phyloP scores from a whole-genome alignment of 2,113 vertebrate genomes.

The Nibea albiflora region DNA sequence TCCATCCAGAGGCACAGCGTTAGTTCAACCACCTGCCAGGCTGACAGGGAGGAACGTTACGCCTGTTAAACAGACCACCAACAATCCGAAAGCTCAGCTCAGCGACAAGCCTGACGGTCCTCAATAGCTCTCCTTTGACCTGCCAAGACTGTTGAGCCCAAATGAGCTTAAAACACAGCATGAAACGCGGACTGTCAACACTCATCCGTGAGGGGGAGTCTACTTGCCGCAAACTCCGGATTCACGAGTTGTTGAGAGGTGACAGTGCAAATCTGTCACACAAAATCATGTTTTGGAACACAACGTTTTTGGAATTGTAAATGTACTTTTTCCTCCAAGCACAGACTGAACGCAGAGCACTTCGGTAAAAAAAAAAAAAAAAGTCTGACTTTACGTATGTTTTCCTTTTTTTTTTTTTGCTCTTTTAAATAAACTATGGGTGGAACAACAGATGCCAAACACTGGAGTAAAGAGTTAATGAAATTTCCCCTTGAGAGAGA shows the following conservation, averaged over 20 bases:
- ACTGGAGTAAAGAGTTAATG: constrained; percentile 61
- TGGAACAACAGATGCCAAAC: constrained; percentile 60
- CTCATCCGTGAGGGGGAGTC: constrained; percentile 39
- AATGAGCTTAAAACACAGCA: constrained; percentile 70
- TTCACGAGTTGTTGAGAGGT: constrained; percentile 46
- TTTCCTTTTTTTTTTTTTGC: constrained; percentile 15
- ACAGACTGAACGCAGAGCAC: neutral
- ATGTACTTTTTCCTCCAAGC: constrained; percentile 11
- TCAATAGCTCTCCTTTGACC: constrained; percentile 57
- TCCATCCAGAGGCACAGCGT: constrained; percentile 47
- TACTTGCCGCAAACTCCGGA: constrained; percentile 26
- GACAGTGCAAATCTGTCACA: constrained; percentile 50
- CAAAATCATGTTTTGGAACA: constrained; percentile 35
- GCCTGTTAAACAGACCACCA: constrained; percentile 68
- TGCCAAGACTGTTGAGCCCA: constrained; percentile 63
- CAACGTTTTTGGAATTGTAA: constrained; percentile 37
- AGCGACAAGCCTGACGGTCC: constrained; percentile 51
- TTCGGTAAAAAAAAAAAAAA: constrained; percentile 2
- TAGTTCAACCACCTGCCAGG: constrained; percentile 52
- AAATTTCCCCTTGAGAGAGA: constrained; percentile 54
- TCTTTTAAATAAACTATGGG: neutral
- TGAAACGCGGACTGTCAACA: constrained; percentile 60
- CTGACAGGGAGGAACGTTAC: constrained; percentile 55
- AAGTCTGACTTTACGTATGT: constrained; percentile 8
- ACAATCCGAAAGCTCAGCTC: constrained; percentile 42